These are phyloP conservation scores for Paelopatides confundens DNA, from an alignment of 53 echinoderm and acorn worm genomes.

Conservation along the genomic window DNA sequence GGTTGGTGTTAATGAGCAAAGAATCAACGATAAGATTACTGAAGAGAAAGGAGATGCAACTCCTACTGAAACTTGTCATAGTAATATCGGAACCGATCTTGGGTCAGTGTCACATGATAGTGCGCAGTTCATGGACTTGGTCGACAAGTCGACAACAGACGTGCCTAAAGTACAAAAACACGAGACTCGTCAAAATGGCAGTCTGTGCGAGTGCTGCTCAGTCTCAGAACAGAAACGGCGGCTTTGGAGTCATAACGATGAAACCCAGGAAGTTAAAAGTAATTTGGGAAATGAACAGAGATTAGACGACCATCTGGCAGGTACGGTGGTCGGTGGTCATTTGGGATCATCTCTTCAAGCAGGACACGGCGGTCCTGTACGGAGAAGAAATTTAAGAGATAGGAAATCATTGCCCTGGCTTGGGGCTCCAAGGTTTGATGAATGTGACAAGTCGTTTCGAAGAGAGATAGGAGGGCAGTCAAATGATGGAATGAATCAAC, in stretches of 20 bases:
- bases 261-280: not conserved
- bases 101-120: not conserved
- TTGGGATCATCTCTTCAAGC: not conserved
- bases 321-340: not conserved
- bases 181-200: not conserved
- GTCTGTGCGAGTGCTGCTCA: slow-evolving; percentile 22
- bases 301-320: not conserved
- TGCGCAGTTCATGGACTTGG: not conserved
- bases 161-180: not conserved
- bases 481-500: not conserved
- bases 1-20: not conserved
- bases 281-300: too few species aligned
- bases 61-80: not conserved
- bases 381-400: not conserved
- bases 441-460: not conserved
- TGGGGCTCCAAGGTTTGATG: slow-evolving; percentile 2
- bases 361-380: not conserved
- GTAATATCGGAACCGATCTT: too few species aligned
- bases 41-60: not conserved
- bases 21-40: not conserved
- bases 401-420: slow-evolving; percentile 20
- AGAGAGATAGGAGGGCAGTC: not conserved
- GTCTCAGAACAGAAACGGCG: slow-evolving; percentile 7
- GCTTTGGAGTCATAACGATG: not conserved
- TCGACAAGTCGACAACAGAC: not conserved